A percentile compares a stretch with the other conserved stretches of the same genome.
These are phyloP conservation scores for Molothrus aeneus DNA, from an alignment of 2,797 vertebrate genomes.

Conservation along the genomic window DNA sequence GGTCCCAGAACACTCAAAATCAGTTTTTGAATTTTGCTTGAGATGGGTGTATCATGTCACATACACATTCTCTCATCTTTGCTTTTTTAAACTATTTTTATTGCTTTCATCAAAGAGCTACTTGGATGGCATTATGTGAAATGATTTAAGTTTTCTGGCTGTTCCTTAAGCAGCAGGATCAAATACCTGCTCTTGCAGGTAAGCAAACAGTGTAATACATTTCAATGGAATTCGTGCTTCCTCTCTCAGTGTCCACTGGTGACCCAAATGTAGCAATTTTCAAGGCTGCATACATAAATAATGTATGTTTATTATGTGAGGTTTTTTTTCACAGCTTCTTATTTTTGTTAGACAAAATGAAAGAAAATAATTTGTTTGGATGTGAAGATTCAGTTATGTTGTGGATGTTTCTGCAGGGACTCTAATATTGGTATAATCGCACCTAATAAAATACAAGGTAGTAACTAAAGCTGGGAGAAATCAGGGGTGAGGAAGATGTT, in stretches of 20 bases:
- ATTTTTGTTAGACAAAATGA: not conserved
- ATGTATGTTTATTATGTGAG: not conserved
- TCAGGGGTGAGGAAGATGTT: not conserved
- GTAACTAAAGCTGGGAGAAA: not conserved
- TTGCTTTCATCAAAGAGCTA: not conserved
- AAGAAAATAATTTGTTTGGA: not conserved
- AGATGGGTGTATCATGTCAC: not conserved
- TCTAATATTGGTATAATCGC: not conserved
- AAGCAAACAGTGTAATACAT: not conserved
- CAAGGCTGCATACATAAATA: not conserved
- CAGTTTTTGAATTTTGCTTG: not conserved
- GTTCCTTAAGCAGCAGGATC: not conserved
- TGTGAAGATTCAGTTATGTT: not conserved
- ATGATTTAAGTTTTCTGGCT: not conserved
- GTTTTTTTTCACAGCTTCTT: fast-evolving
- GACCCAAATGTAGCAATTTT: not conserved
- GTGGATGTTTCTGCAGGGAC: not conserved
- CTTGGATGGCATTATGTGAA: not conserved
- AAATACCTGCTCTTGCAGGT: not conserved
- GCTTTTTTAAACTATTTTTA: not conserved
- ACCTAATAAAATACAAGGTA: not conserved
- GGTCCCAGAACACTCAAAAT: not conserved
- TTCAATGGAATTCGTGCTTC: not conserved
- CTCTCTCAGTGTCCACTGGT: not conserved
- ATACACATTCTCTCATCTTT: not conserved